Conservation (phyloP, 92 coral and sea anemone genomes). For the Nematostella vectensis region DNA sequence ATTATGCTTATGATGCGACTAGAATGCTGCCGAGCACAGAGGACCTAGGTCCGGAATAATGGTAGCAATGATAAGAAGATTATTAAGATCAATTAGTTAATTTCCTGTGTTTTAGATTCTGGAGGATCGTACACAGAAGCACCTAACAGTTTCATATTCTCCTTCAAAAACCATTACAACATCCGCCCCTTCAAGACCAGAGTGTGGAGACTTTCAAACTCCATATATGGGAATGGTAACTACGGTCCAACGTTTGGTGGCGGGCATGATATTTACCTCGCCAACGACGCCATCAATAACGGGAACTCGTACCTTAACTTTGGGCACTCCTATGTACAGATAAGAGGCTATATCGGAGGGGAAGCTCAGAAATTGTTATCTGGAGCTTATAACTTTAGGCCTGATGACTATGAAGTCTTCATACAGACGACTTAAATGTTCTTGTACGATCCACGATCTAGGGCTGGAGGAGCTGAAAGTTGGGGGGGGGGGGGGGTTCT, state of each 20-base stretch:
- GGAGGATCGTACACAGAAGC: constrained; percentile 40
- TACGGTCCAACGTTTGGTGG: constrained; percentile 54
- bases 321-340: constrained; percentile 32
- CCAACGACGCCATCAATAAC: constrained; percentile 37
- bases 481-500: too few relatives aligned
- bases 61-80: too few relatives aligned
- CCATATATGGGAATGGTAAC: constrained; percentile 39
- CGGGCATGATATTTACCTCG: constrained; percentile 46
- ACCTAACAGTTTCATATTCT: constrained; percentile 48
- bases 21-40: too few relatives aligned
- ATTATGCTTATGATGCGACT: too few relatives aligned
- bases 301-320: constrained; percentile 32
- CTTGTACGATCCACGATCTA: too few relatives aligned
- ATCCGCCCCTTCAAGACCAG: constrained; percentile 45
- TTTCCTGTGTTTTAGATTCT: too few relatives aligned
- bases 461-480: too few relatives aligned
- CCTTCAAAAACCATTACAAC: constrained; percentile 40
- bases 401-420: constrained; percentile 65
- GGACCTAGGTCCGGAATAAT: too few relatives aligned
- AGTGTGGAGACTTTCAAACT: constrained; percentile 9
- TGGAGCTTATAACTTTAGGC: constrained; percentile 41
- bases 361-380: constrained; percentile 27
- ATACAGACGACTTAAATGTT: constrained; percentile 27
- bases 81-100: too few relatives aligned
- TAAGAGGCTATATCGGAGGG: constrained; percentile 24